Base-by-base conservation (phyloP, 2,113 vertebrate species). In the Ictalurus punctatus region DNA sequence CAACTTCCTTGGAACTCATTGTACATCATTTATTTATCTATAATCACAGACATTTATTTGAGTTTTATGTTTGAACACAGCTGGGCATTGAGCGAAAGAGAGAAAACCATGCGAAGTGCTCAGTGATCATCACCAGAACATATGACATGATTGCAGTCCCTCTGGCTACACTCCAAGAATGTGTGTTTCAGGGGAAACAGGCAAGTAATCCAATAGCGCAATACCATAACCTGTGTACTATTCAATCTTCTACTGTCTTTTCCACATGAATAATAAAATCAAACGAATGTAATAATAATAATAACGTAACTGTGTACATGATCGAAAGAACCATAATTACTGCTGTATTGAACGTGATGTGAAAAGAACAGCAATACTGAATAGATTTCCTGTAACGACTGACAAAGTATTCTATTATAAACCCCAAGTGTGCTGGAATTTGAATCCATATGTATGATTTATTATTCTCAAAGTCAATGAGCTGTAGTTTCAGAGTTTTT, bases 361-460 rank as follows among this genome's bases (percentile, higher is more conserved):
- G 52, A 40, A 88, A 81, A 86, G 79, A 89, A 89, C 79, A 87
- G 30, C 16, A 67, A 89, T 81, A 52, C 63, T 84, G 74, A 76
- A 87, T 58, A 76, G 81, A 67, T 85, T 86, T 67, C 23, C 40
- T 87, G 71, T 78, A 73, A 88, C 16, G 61, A 82, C 63, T 58
- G 88, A 67, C 58, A 86, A 84, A 91, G 82, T 89, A 79, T 40
- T 21, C 14, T 13, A 6, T 44, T 87, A 27, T 67, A 90, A 86
- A 73, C 82, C 63, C 30, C 85, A 78, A 83, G 81, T 69, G 91
- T 74, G 81, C 86, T 89, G 73, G 86, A 88, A 37, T 76, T 87
- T 23, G 63, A 89, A 90, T 87, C 65, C 34, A 76, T 67, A 87
- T 88, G 87, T 67, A 89, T 84, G 59, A 90, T 91, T 88, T 82